Evolutionary conservation across 2,113 vertebrate species (phyloP).

Genomic region (Boleophthalmus pectinirostris): DNA sequence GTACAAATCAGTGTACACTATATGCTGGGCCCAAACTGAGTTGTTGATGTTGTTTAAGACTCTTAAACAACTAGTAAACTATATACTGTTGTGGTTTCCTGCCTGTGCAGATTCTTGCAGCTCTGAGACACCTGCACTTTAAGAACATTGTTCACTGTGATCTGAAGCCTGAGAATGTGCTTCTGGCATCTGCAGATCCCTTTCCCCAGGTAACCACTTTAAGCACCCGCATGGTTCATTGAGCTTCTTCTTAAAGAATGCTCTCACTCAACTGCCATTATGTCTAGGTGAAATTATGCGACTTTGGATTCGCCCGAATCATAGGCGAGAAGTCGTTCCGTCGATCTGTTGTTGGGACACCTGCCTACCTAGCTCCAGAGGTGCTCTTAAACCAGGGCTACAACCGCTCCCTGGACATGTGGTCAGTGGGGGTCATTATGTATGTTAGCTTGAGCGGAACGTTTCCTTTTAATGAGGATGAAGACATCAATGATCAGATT

Average conservation of each 20-base stretch:
- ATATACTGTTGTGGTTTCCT: conserved; percentile 13
- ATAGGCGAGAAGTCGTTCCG: conserved; percentile 94
- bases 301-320: conserved; percentile 92
- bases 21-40: rapidly evolving
- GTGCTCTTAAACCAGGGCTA: conserved; percentile 92
- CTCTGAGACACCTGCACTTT: conserved; percentile 88
- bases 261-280: neutral
- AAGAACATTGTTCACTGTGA: conserved; percentile 94
- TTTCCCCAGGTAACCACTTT: conserved; percentile 81
- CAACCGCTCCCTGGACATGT: conserved; percentile 93
- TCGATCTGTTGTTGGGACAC: conserved; percentile 91
- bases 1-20: neutral
- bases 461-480: conserved; percentile 92
- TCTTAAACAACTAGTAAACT: no score
- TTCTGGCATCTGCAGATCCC: conserved; percentile 87
- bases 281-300: conserved; percentile 88
- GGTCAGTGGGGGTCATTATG: conserved; percentile 93
- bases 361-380: conserved; percentile 88
- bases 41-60: neutral
- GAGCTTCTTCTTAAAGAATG: neutral
- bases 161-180: conserved; percentile 90
- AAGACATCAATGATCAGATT: conserved; percentile 94
- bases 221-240: neutral
- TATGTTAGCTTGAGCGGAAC: conserved; percentile 93
- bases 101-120: conserved; percentile 83